Evolutionary conservation across 2,888 invertebrate species (phyloP).

Genomic region (Plagiodera versicolora): DNA sequence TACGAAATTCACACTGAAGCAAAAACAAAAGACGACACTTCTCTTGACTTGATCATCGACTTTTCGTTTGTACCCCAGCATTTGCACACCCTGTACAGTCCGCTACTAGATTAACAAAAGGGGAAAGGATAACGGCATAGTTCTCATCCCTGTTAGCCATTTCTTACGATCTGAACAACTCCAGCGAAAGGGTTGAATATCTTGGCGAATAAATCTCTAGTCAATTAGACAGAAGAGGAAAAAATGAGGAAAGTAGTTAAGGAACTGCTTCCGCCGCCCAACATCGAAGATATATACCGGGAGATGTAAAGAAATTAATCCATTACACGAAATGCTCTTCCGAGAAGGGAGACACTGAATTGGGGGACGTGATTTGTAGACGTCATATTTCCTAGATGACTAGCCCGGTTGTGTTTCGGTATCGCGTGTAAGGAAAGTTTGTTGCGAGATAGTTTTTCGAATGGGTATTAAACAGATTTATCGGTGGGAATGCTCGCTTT

Average conservation of each 20-base stretch:
- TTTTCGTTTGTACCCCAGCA: no score
- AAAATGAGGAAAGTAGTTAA: constrained; percentile 26
- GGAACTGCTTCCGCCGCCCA: constrained; percentile 23
- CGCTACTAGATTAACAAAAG: constrained; percentile 10
- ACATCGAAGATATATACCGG: constrained; percentile 17
- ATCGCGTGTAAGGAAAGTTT: constrained; percentile 6
- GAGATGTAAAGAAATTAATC: constrained; percentile 31
- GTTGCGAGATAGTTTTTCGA: constrained; percentile 6
- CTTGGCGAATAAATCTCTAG: constrained; percentile 21
- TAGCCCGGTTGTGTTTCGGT: constrained; percentile 1
- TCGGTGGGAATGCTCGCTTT: background rate
- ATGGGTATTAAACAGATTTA: background rate
- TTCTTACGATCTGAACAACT: constrained; percentile 9
- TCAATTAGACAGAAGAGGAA: constrained; percentile 22
- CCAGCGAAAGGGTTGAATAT: constrained; percentile 22
- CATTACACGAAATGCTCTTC: constrained; percentile 29
- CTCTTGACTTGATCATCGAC: no score
- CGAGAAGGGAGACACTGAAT: constrained; percentile 23
- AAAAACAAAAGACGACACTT: no score
- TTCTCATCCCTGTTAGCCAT: constrained; percentile 1
- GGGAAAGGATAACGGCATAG: background rate
- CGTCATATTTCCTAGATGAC: constrained; percentile 25
- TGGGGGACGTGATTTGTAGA: constrained; percentile 33
- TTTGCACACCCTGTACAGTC: no score
- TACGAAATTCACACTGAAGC: no score